phyloP scores from a whole-genome alignment of 2,797 vertebrate genomes.

The Syndactyla subalaris region DNA sequence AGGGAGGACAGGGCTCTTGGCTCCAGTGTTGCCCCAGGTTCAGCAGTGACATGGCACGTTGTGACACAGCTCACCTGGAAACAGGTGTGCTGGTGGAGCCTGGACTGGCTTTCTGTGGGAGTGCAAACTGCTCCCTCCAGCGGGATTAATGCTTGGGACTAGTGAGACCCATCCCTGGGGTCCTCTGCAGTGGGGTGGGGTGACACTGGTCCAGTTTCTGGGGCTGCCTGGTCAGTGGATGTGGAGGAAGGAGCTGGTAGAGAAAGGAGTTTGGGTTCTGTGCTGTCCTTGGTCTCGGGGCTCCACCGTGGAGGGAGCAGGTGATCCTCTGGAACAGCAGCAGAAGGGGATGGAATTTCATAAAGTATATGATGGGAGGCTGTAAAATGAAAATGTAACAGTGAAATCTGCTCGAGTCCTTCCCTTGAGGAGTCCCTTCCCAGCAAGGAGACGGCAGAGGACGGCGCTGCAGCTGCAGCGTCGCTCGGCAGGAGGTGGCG shows the following conservation, averaged over 20 bases:
- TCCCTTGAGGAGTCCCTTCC: neutral
- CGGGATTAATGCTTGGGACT: neutral
- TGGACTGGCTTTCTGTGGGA: neutral
- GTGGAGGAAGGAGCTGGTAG: neutral
- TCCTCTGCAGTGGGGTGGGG: neutral
- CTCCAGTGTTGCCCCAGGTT: neutral
- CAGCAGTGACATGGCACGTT: neutral
- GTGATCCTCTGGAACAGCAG: neutral
- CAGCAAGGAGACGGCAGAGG: neutral
- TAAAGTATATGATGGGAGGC: neutral
- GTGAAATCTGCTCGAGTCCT: neutral
- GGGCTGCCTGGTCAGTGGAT: neutral
- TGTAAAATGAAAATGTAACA: neutral
- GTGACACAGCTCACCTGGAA: neutral
- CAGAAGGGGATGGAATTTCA: neutral
- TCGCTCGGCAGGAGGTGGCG: constrained; percentile 20
- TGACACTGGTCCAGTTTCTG: neutral
- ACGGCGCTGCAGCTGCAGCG: neutral
- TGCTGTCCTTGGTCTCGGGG: neutral
- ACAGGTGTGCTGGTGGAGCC: neutral
- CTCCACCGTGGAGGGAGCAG: neutral
- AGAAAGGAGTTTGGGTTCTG: neutral
- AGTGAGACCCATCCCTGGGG: neutral
- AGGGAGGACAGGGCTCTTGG: neutral
- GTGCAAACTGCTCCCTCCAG: neutral